These are phyloP conservation scores for Anser brachyrhynchus DNA, from an alignment of 2,113 vertebrate species.

Conservation along the genomic window DNA sequence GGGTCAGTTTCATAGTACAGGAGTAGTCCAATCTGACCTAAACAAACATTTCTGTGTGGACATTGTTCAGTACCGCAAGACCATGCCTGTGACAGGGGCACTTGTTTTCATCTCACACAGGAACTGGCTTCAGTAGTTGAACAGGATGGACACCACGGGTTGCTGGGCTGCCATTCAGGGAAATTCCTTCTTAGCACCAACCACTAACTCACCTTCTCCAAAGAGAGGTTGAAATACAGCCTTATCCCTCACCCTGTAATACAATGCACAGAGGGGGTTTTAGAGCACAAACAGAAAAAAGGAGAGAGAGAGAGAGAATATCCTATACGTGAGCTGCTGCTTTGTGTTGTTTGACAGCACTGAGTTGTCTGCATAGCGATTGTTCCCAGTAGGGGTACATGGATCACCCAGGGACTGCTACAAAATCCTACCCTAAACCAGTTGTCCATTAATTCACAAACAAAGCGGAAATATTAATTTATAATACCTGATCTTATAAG, in stretches of 20 bases:
- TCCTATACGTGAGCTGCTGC: not conserved
- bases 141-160: not conserved
- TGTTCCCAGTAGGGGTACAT: no score
- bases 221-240: not conserved
- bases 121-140: not conserved
- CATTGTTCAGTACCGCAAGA: not conserved
- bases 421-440: not conserved
- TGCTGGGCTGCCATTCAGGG: not conserved
- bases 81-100: not conserved
- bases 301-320: not conserved
- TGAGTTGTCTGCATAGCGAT: accelerated
- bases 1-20: no score
- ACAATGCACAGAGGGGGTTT: not conserved
- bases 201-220: not conserved
- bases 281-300: not conserved
- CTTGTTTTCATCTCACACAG: not conserved
- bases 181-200: not conserved
- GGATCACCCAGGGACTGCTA: not conserved
- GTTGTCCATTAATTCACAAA: not conserved
- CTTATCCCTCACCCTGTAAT: no score
- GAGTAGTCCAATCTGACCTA: not conserved
- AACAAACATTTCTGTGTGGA: not conserved
- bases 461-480: not conserved
- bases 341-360: not conserved
- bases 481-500: not conserved